These are phyloP conservation scores for Lamellibrachia satsuma DNA, from an alignment of 2,888 invertebrate genomes.

Conservation along the genomic window DNA sequence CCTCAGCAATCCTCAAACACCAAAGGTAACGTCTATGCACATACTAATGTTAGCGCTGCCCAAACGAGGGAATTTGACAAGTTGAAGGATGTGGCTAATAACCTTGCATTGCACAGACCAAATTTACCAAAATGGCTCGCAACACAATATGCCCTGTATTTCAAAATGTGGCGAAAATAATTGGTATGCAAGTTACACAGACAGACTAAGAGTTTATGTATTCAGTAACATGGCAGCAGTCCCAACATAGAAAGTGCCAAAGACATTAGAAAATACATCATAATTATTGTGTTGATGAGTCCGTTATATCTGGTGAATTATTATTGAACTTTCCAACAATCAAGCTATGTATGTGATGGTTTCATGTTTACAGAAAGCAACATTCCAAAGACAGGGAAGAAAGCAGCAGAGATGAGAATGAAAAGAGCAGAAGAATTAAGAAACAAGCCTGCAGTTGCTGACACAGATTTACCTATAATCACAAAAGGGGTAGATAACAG, in stretches of 20 bases:
- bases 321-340: not conserved
- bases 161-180: not conserved
- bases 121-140: not conserved
- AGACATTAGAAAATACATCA: not conserved
- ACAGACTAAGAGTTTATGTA: too few relatives aligned
- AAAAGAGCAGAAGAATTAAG: not conserved
- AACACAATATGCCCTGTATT: constrained; percentile 9
- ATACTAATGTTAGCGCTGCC: too few relatives aligned
- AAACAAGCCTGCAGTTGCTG: not conserved
- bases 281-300: not conserved
- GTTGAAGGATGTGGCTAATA: not conserved
- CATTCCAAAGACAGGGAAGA: not conserved
- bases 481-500: not conserved
- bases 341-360: not conserved
- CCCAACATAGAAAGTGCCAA: too few relatives aligned
- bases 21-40: too few relatives aligned
- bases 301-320: not conserved
- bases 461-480: not conserved
- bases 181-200: not conserved
- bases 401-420: not conserved
- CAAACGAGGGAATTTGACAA: not conserved
- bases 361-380: not conserved
- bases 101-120: not conserved
- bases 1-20: too few relatives aligned
- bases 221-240: too few relatives aligned